A percentile compares a stretch with the other conserved stretches of the same genome.
phyloP scores from a whole-genome alignment of 2,113 vertebrate species.

The Megaceryle torquata region DNA sequence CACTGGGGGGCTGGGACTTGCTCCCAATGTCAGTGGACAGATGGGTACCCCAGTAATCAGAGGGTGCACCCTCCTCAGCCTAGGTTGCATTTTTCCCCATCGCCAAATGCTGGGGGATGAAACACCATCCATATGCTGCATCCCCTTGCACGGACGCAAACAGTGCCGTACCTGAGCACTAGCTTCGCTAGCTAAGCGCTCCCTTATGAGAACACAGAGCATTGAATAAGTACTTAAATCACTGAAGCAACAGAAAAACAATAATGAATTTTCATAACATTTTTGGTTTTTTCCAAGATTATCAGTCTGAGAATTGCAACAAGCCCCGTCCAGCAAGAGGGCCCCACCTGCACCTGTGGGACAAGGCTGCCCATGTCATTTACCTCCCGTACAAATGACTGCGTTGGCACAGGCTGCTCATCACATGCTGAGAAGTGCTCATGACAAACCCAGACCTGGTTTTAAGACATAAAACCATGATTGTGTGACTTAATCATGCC shows the following conservation, averaged over 20 bases:
- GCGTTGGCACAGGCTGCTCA: background rate
- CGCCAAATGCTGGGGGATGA: fast-evolving
- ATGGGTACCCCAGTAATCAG: background rate
- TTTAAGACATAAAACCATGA: fast-evolving
- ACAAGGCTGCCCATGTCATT: background rate
- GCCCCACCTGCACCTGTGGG: fast-evolving
- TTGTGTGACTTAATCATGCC: fast-evolving
- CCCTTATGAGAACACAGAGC: background rate
- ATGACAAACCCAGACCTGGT: background rate
- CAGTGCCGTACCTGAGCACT: fast-evolving
- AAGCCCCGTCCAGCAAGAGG: fast-evolving
- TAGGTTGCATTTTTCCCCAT: background rate
- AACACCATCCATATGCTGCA: fast-evolving
- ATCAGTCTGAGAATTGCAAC: background rate
- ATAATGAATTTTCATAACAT: background rate
- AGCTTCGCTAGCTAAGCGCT: background rate
- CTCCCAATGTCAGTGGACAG: fast-evolving
- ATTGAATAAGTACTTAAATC: background rate
- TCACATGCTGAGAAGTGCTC: background rate
- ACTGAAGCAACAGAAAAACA: background rate
- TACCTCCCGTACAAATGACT: fast-evolving
- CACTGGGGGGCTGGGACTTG: background rate
- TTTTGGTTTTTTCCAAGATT: background rate
- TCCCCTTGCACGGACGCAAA: background rate
- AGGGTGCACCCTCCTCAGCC: background rate